Evolutionary conservation across 2,888 invertebrate species (phyloP).

Genomic region (Zygogramma bicolorata): DNA sequence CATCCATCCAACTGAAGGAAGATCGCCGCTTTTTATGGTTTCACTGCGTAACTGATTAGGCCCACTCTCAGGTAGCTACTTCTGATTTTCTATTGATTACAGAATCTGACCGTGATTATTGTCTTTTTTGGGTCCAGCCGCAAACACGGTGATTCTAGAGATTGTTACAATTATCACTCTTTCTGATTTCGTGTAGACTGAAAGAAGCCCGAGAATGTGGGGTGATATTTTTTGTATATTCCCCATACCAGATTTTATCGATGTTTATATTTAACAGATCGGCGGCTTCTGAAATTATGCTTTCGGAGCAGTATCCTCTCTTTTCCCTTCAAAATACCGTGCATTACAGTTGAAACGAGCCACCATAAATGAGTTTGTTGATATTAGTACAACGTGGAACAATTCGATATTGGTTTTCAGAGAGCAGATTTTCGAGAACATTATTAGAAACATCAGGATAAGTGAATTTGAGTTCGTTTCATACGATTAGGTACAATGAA

Average conservation of each 20-base stretch:
- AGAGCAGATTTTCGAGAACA: too few relatives aligned
- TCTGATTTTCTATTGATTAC: conserved; percentile 42
- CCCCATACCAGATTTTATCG: background rate
- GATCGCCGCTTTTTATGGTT: conserved; percentile 8
- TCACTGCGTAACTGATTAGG: conserved; percentile 16
- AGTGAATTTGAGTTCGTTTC: too few relatives aligned
- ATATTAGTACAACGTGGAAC: too few relatives aligned
- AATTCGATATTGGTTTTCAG: too few relatives aligned
- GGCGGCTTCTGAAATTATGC: background rate
- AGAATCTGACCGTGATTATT: conserved; percentile 38
- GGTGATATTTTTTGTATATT: background rate
- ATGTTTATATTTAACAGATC: background rate
- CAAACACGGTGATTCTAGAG: conserved; percentile 37
- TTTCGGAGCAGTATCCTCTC: background rate
- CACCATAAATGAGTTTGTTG: too few relatives aligned
- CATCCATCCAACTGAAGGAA: background rate
- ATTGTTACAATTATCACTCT: conserved; percentile 42
- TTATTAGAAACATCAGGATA: too few relatives aligned
- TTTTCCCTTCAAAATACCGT: too few relatives aligned
- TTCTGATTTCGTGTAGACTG: conserved; percentile 32
- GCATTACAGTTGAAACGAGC: too few relatives aligned
- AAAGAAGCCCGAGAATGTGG: background rate
- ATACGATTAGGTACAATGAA: too few relatives aligned
- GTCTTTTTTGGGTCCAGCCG: conserved; percentile 32
- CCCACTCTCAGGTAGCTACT: conserved; percentile 38